A percentile compares a stretch with the other conserved stretches of the same genome.
These are phyloP conservation scores for Arge pagana DNA, from an alignment of 2,888 invertebrate species.

Conservation along the genomic window DNA sequence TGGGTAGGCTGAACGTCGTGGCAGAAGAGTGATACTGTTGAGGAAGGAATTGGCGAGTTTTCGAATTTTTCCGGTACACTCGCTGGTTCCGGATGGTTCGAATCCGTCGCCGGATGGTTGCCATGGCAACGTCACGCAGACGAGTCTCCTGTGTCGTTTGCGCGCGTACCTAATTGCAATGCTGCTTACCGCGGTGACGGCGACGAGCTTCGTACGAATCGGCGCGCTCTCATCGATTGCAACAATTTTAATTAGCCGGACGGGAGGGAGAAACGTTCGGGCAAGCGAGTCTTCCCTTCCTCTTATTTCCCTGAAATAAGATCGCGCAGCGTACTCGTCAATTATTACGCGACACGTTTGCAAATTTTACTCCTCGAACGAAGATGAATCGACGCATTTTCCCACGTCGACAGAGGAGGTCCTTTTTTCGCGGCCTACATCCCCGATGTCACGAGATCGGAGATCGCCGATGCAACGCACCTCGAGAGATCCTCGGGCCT, in stretches of 20 bases:
- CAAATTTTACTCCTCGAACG: no score
- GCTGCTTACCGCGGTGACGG: slow-evolving; percentile 30
- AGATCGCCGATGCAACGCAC: no score
- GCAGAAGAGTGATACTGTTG: background rate
- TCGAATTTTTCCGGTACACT: no score
- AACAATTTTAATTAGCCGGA: slow-evolving; percentile 37
- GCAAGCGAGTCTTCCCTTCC: no score
- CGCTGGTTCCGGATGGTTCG: no score
- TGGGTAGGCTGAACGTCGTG: slow-evolving; percentile 10
- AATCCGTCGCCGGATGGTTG: no score
- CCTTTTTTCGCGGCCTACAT: slow-evolving; percentile 20
- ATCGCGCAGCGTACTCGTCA: slow-evolving; percentile 9
- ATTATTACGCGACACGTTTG: background rate
- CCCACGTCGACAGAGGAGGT: slow-evolving; percentile 18
- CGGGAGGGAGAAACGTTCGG: no score
- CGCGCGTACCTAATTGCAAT: slow-evolving; percentile 17
- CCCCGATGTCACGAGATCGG: slow-evolving; percentile 17
- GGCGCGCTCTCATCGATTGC: no score
- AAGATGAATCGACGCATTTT: no score
- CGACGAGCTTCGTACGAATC: slow-evolving; percentile 32
- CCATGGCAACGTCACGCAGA: no score
- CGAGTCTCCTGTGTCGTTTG: slow-evolving; percentile 6
- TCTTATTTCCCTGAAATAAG: slow-evolving; percentile 17
- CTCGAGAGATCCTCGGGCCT: no score
- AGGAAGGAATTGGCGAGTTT: background rate